Conservation (phyloP, 2,888 invertebrate genomes). For the Macrophya annulata region DNA sequence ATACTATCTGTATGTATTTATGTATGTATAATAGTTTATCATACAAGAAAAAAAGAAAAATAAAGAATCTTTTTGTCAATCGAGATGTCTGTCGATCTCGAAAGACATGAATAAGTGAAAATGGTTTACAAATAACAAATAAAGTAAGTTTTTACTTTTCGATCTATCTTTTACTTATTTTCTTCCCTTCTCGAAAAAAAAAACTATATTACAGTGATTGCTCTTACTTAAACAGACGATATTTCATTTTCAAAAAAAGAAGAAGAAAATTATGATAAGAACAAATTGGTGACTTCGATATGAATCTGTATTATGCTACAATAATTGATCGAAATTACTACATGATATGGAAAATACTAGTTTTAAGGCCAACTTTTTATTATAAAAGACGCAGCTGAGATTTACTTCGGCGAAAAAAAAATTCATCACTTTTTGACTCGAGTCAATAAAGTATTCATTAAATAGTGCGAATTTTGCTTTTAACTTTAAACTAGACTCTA, state of each 20-base stretch:
- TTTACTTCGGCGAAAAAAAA: not conserved
- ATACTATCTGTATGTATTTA: constrained; percentile 19
- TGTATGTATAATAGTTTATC: not conserved
- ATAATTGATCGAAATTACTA: constrained; percentile 20
- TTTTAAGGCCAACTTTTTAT: constrained; percentile 28
- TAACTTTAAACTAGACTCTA: not conserved
- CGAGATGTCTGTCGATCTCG: not conserved
- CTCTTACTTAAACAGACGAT: not conserved
- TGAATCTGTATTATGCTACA: not conserved
- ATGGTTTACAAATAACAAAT: not conserved
- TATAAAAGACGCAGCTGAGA: not conserved
- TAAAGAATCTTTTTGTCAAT: not conserved
- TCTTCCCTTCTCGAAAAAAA: not conserved
- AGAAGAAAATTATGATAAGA: not conserved
- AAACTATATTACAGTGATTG: constrained; percentile 19
- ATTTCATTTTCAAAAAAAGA: not conserved
- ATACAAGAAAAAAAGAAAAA: not conserved
- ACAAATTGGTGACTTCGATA: not conserved
- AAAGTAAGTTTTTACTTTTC: not conserved
- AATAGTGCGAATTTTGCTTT: not conserved
- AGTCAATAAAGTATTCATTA: not conserved
- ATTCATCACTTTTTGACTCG: not conserved
- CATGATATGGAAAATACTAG: constrained; percentile 42
- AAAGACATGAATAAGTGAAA: not conserved
- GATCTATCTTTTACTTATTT: not conserved